phyloP scores from a whole-genome alignment of 2,113 vertebrate species.

The Naja naja region DNA sequence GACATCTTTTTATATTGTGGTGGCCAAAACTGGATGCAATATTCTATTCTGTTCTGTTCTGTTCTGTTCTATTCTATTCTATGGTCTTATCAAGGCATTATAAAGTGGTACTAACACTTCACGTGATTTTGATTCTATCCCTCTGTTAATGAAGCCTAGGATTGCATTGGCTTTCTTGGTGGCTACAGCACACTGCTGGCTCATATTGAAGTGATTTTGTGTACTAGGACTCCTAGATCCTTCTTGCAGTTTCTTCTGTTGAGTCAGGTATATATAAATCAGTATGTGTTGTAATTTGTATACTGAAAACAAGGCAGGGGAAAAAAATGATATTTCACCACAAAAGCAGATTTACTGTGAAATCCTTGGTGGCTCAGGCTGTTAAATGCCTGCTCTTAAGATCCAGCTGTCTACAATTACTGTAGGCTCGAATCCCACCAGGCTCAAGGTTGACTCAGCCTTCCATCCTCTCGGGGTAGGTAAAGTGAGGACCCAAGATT shows the following conservation, averaged over 20 bases:
- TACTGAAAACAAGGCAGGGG: neutral
- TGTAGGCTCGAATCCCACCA: too few species aligned
- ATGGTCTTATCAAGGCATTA: neutral
- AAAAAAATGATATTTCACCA: neutral
- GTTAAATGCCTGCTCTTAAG: too few species aligned
- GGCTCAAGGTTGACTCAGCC: too few species aligned
- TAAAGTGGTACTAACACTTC: neutral
- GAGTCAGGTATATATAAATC: neutral
- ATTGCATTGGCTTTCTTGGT: neutral
- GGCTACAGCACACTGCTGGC: neutral
- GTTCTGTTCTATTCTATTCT: neutral
- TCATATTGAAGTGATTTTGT: neutral
- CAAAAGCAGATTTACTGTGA: neutral
- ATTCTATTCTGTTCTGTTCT: neutral
- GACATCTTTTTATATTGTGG: neutral
- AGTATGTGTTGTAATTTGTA: neutral
- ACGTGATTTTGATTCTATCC: neutral
- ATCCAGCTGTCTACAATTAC: too few species aligned
- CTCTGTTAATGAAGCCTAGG: neutral
- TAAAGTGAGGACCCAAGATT: too few species aligned
- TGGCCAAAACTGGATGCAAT: neutral
- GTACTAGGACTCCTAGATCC: neutral
- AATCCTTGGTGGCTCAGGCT: too few species aligned
- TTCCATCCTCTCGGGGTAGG: too few species aligned
- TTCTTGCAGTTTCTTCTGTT: neutral